Percentiles rank a stretch among this genome's conserved stretches.
phyloP scores from a whole-genome alignment of 2,113 vertebrate genomes.

The Burhinus oedicnemus region DNA sequence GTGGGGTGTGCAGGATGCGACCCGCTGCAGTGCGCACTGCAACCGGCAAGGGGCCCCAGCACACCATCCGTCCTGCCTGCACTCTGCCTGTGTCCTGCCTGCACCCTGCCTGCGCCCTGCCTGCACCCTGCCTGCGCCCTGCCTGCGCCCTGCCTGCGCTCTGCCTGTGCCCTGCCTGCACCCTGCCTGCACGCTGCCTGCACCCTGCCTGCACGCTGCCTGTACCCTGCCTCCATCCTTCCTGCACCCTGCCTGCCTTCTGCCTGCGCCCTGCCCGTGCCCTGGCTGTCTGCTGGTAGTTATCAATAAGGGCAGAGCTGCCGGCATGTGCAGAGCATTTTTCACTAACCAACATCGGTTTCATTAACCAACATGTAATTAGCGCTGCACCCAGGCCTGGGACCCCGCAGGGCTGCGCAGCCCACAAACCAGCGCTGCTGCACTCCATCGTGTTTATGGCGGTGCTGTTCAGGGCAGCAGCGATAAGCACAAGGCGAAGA shows the following conservation, averaged over 20 bases:
- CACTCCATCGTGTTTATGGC: background rate
- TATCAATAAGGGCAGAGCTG: background rate
- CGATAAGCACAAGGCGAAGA: background rate
- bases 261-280: background rate
- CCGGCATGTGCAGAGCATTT: background rate
- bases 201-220: background rate
- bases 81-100: background rate
- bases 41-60: background rate
- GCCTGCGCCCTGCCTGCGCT: background rate
- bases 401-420: background rate
- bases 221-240: background rate
- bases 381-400: fast-evolving
- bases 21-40: background rate
- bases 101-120: background rate
- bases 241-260: too few relatives aligned
- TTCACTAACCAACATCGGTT: background rate
- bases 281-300: background rate
- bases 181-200: background rate
- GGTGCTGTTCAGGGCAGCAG: background rate
- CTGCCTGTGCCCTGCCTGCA: background rate
- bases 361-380: background rate
- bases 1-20: background rate
- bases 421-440: background rate
- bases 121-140: background rate
- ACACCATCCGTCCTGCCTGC: background rate